Evolutionary conservation across 92 coral and sea anemone species (phyloP).

Genomic region (Parazoanthus atlanticus): DNA sequence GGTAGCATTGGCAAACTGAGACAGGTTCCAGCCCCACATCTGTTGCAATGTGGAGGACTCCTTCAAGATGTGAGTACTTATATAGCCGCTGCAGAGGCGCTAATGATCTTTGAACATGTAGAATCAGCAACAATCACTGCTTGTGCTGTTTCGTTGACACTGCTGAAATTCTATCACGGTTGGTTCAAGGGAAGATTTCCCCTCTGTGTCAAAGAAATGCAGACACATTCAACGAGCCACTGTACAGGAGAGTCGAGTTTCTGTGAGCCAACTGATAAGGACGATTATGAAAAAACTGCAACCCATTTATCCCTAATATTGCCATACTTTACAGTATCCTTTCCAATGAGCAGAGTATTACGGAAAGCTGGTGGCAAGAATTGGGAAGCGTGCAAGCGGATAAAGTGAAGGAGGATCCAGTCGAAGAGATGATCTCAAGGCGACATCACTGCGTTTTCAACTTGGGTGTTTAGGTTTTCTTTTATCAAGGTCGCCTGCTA

Average conservation of each 20-base stretch:
- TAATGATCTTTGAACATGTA: neutral
- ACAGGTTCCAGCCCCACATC: neutral
- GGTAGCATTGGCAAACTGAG: neutral
- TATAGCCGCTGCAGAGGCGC: neutral
- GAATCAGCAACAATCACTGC: neutral
- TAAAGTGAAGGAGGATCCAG: neutral
- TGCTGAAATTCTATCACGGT: neutral
- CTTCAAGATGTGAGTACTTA: neutral
- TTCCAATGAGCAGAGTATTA: neutral
- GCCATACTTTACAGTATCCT: slow-evolving; percentile 1
- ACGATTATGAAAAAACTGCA: neutral
- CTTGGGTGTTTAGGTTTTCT: neutral
- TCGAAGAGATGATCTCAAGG: neutral
- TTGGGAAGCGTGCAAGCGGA: neutral
- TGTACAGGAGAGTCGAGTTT: neutral
- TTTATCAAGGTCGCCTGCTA: neutral
- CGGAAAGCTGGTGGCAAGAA: slow-evolving; percentile 10
- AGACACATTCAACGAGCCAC: neutral
- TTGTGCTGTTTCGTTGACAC: neutral
- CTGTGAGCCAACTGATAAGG: neutral
- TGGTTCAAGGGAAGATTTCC: neutral
- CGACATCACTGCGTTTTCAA: neutral
- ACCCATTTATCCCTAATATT: neutral
- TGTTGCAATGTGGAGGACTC: neutral
- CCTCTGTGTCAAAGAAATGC: neutral